These are phyloP conservation scores for Pantelozetes paolii DNA, from an alignment of 2,888 invertebrate species.

Conservation along the genomic window DNA sequence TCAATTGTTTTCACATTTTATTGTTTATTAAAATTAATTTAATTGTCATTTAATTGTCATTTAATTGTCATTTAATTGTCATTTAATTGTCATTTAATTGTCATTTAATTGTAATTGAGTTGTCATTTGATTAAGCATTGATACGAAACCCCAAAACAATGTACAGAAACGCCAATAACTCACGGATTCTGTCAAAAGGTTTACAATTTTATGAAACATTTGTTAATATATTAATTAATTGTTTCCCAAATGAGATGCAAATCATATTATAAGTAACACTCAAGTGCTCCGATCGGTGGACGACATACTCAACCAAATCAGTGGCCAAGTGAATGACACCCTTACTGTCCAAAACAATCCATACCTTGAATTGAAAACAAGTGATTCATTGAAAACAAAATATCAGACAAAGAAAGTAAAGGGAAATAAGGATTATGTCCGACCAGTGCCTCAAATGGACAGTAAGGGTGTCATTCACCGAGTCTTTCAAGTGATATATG, in stretches of 20 bases:
- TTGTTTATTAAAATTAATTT: too few species aligned
- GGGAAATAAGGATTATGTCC: background rate
- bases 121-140: too few species aligned
- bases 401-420: background rate
- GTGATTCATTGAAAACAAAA: background rate
- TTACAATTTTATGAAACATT: too few species aligned
- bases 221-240: background rate
- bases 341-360: too few species aligned
- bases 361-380: too few species aligned
- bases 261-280: background rate
- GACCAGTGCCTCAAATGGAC: background rate
- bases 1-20: too few species aligned
- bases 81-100: too few species aligned
- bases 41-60: too few species aligned
- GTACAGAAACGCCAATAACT: background rate
- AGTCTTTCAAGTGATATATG: constrained; percentile 37
- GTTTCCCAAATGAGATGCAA: background rate
- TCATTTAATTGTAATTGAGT: too few species aligned
- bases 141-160: background rate
- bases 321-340: too few species aligned
- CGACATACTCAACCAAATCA: background rate
- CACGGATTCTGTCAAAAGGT: background rate
- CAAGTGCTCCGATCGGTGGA: too few species aligned
- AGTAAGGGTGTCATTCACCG: background rate
- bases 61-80: too few species aligned